phyloP scores from a whole-genome alignment of 92 coral and sea anemone species.

The Umimayanthus kanabou region DNA sequence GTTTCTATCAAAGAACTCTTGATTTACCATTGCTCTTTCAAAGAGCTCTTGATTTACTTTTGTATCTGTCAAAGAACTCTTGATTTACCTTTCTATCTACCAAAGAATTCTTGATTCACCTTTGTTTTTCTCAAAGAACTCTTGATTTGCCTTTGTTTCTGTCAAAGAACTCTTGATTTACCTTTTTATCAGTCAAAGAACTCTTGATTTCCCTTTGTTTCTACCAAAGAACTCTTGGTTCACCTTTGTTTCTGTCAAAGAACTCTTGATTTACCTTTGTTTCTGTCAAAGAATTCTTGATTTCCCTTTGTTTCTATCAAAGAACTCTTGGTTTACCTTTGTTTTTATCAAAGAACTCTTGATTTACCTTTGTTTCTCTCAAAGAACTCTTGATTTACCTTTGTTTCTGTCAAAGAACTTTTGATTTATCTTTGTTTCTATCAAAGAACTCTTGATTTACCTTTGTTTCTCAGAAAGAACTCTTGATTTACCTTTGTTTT shows the following conservation, averaged over 20 bases:
- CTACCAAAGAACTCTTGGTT: background rate
- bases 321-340: constrained; percentile 84
- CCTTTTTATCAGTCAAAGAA: too few species aligned
- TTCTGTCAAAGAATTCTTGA: background rate
- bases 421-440: constrained; percentile 76
- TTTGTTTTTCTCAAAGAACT: background rate
- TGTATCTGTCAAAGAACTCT: too few species aligned
- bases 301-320: constrained; percentile 86
- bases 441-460: constrained; percentile 86
- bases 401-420: background rate
- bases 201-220: too few species aligned
- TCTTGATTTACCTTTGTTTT: constrained; percentile 75
- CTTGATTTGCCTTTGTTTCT: background rate
- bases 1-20: too few species aligned
- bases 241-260: background rate
- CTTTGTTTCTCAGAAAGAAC: background rate
- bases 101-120: too few species aligned
- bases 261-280: background rate
- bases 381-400: constrained; percentile 88
- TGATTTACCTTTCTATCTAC: too few species aligned
- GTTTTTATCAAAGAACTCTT: background rate
- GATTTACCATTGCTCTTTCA: too few species aligned
- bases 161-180: too few species aligned
- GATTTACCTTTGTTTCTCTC: constrained; percentile 81
- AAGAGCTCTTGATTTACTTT: too few species aligned